These are phyloP conservation scores for Centropus unirufus DNA, from an alignment of 2,113 vertebrate species.

Conservation along the genomic window DNA sequence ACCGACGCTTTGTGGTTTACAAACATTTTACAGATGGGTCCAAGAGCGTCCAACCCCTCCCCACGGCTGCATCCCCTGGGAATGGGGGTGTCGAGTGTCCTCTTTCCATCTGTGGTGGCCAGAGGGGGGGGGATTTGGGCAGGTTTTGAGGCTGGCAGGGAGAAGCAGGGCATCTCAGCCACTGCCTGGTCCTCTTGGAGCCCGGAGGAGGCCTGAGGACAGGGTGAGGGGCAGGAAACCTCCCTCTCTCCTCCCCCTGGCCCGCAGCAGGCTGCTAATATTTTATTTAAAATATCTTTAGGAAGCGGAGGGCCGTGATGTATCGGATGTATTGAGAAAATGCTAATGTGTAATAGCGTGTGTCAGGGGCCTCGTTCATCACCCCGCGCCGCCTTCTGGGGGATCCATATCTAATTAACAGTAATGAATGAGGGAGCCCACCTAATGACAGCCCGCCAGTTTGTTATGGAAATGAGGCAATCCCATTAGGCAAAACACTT, in stretches of 20 bases:
- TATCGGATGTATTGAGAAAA: slow-evolving; percentile 80
- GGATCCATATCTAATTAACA: slow-evolving; percentile 86
- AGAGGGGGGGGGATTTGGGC: neutral
- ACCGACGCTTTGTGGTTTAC: slow-evolving; percentile 76
- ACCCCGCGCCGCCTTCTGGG: slow-evolving; percentile 73
- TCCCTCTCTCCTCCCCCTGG: neutral
- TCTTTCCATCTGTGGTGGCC: neutral
- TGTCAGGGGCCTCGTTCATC: slow-evolving; percentile 81
- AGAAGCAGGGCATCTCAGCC: neutral
- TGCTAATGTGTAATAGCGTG: slow-evolving; percentile 79
- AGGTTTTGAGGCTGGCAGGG: neutral
- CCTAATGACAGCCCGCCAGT: slow-evolving; percentile 74
- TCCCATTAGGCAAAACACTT: slow-evolving; percentile 79
- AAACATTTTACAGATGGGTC: slow-evolving; percentile 75
- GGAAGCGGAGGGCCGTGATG: slow-evolving; percentile 65
- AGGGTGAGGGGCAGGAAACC: neutral
- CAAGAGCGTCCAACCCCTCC: slow-evolving; percentile 42
- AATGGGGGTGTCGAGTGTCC: neutral
- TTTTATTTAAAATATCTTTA: slow-evolving; percentile 76
- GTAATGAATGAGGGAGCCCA: slow-evolving; percentile 78
- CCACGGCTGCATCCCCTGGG: neutral
- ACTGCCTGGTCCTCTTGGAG: neutral
- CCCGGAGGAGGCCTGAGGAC: neutral
- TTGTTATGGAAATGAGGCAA: slow-evolving; percentile 80
- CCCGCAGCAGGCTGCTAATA: slow-evolving; percentile 59